Conservation (phyloP, 2,113 vertebrate genomes). For the Dendropsophus ebraccatus region DNA sequence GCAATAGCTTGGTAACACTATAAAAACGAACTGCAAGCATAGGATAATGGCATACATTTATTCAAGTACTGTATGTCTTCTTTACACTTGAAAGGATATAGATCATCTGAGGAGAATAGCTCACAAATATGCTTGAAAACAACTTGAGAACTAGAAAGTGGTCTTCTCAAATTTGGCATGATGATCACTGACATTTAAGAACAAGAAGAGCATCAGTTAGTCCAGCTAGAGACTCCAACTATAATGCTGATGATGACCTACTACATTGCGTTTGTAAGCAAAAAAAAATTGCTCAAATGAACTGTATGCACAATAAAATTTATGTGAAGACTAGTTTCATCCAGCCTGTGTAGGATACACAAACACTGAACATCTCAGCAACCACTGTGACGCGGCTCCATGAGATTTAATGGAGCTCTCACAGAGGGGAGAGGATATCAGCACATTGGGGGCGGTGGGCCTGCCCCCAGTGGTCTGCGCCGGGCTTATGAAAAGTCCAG, state of each 20-base stretch:
- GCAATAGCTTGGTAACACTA: too few relatives aligned
- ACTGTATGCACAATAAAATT: background rate
- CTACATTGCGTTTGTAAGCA: background rate
- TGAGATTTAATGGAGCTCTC: too few relatives aligned
- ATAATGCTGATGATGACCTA: background rate
- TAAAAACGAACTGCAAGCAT: background rate
- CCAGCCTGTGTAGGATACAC: background rate
- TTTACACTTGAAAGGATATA: background rate
- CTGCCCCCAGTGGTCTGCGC: too few relatives aligned
- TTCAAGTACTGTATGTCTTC: too few relatives aligned
- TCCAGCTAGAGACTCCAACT: background rate
- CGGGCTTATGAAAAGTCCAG: too few relatives aligned
- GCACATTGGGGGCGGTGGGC: too few relatives aligned
- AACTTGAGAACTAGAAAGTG: background rate
- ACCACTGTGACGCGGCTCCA: too few relatives aligned
- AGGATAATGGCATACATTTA: too few relatives aligned
- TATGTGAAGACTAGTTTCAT: conserved; percentile 1
- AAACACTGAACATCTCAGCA: background rate
- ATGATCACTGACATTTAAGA: background rate
- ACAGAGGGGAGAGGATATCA: too few relatives aligned
- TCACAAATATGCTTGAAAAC: background rate
- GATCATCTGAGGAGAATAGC: background rate
- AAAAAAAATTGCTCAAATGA: background rate
- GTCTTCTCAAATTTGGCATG: background rate
- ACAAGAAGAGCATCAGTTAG: background rate